These are phyloP conservation scores for Colistium nudipinnis DNA, from an alignment of 2,113 vertebrate species.

Conservation along the genomic window DNA sequence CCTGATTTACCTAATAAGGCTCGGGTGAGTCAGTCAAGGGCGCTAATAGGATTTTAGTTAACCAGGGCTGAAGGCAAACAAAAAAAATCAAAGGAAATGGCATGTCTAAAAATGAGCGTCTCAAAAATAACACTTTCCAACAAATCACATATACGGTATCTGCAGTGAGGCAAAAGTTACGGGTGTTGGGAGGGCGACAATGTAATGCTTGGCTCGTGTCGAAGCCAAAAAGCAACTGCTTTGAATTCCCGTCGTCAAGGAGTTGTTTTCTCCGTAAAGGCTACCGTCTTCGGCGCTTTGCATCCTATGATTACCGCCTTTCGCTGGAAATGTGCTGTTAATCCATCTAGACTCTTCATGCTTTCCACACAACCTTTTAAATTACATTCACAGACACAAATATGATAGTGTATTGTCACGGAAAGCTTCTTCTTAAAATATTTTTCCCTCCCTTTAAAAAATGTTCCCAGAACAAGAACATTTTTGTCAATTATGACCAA, in stretches of 20 bases:
- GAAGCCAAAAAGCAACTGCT: background rate
- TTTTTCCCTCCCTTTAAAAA: slow-evolving; percentile 22
- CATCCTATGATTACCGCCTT: slow-evolving; percentile 6
- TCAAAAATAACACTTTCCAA: slow-evolving; percentile 13
- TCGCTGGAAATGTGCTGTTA: slow-evolving; percentile 32
- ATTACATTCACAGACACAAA: slow-evolving; percentile 22
- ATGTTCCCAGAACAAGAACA: slow-evolving; percentile 30
- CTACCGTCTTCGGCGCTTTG: slow-evolving; percentile 11
- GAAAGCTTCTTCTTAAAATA: slow-evolving; percentile 25
- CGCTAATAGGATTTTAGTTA: slow-evolving; percentile 54
- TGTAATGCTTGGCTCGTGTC: background rate
- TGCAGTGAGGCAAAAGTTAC: background rate
- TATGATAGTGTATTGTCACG: slow-evolving; percentile 11
- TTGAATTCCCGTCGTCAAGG: background rate
- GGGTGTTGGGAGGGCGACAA: background rate
- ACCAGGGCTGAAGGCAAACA: slow-evolving; percentile 9
- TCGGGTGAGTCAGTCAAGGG: slow-evolving; percentile 47
- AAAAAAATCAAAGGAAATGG: slow-evolving; percentile 42
- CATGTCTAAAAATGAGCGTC: slow-evolving; percentile 48
- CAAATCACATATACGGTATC: background rate
- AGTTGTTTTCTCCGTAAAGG: background rate
- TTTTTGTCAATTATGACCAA: background rate
- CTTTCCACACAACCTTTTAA: slow-evolving; percentile 16
- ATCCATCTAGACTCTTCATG: slow-evolving; percentile 16
- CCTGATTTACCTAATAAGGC: slow-evolving; percentile 66